Evolutionary conservation across 1,140 invertebrate genomes (phyloP), one percentile per base, ranked within the genome.

Genomic region (Bombus superbus): DNA sequence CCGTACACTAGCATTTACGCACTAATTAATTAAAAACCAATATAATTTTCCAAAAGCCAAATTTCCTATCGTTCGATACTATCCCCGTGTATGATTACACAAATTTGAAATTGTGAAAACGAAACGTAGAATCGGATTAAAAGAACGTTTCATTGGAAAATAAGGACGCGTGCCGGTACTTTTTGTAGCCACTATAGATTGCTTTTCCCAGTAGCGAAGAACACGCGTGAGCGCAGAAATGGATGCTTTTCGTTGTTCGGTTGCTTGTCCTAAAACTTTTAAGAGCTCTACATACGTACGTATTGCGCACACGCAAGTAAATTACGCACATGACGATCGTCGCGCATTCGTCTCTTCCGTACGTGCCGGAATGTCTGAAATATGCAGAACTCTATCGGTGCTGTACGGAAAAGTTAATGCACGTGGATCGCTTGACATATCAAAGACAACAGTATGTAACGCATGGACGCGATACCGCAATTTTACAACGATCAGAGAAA

Each of bases 341-440:
- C 88, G 72, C 74, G 86, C n/a, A 69, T 32, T 80, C 75, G 74
- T 44, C 42, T 84, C n/a, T 59, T 84, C 38, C 28, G 11, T 71
- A 71, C 82, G 82, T 78, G 66, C 6, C 32, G 75, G 82, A 84
- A 84, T 84, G 74, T 42, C 47, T 78, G 82, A 44, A 84, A 84
- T 78, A 59, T 62, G 32, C 32, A 32, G 32, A 32, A 32, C 10
- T 47, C n/a, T 47, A 68, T 47, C 42, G 6, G 28, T 38, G 57
- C 10, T 57, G 3, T 4, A 77, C 25, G 18, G 57, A 28, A 69
- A 32, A 69, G 15, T 25, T 68, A 77, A 83, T 77, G 74, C 82
- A 35, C 22, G 47, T 53, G 64, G 57, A 66, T 66, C 81, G 28
- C 15, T 18, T 75, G 32, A 82, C 59, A 32, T 75, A 35, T 66